A percentile compares a stretch with the other conserved stretches of the same genome.
Conservation (phyloP, 92 coral and sea anemone species). For the Chrysogorgia sp. region DNA sequence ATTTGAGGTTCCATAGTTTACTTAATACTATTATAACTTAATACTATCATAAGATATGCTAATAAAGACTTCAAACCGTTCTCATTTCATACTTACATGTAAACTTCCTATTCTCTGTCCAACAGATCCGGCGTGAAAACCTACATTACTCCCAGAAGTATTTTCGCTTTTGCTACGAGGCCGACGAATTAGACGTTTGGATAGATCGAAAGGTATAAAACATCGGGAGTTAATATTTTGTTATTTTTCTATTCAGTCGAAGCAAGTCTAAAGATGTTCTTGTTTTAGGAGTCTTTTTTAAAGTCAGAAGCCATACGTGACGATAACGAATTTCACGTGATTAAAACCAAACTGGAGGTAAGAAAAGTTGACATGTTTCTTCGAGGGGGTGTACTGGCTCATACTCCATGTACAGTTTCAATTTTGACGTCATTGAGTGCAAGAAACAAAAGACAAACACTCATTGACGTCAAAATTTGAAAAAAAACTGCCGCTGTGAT, state of each 20-base stretch:
- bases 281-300: slow-evolving; percentile 75
- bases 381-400: too few relatives aligned
- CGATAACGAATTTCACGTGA: slow-evolving; percentile 65
- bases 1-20: too few relatives aligned
- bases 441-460: too few relatives aligned
- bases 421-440: too few relatives aligned
- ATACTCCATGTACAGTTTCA: too few relatives aligned
- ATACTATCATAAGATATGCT: too few relatives aligned
- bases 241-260: slow-evolving; percentile 42
- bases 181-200: slow-evolving; percentile 92
- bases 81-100: too few relatives aligned
- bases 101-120: slow-evolving; percentile 5
- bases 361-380: background rate
- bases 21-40: too few relatives aligned
- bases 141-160: slow-evolving; percentile 84
- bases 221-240: background rate
- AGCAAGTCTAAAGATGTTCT: background rate
- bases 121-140: slow-evolving; percentile 75
- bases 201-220: slow-evolving; percentile 74
- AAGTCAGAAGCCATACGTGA: slow-evolving; percentile 56
- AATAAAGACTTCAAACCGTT: too few relatives aligned
- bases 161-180: slow-evolving; percentile 84
- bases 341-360: slow-evolving; percentile 84
- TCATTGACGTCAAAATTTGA: too few relatives aligned
- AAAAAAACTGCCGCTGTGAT: too few relatives aligned